Conservation (phyloP, 2,113 vertebrate genomes). For the Brachyhypopomus occidentalis region DNA sequence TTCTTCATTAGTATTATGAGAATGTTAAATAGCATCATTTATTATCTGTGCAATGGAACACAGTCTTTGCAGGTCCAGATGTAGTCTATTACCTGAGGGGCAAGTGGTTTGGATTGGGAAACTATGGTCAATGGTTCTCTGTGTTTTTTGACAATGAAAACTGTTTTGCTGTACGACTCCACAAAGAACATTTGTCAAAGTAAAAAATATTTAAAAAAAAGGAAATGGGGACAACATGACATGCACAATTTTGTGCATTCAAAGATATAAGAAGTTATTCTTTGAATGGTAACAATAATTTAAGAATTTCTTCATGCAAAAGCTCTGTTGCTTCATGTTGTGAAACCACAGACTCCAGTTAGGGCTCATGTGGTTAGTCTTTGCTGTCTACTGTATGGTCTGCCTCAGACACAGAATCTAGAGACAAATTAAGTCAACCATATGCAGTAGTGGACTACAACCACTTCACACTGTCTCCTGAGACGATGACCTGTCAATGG, state of each 20-base stretch:
- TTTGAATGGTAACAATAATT: background rate
- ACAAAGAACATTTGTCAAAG: background rate
- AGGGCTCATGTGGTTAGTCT: background rate
- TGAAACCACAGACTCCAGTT: background rate
- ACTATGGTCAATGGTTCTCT: background rate
- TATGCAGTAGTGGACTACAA: slow-evolving; percentile 12
- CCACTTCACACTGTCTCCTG: background rate
- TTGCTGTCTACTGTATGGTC: background rate
- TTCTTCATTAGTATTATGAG: slow-evolving; percentile 16
- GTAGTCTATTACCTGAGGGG: slow-evolving; percentile 29
- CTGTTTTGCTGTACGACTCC: background rate
- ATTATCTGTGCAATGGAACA: slow-evolving; percentile 34
- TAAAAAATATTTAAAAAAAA: too few relatives aligned
- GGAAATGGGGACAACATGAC: too few relatives aligned
- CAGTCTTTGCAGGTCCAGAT: slow-evolving; percentile 31
- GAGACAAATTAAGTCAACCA: slow-evolving; percentile 19
- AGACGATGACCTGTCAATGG: too few relatives aligned
- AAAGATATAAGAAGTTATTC: too few relatives aligned
- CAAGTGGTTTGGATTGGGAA: background rate
- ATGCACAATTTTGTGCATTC: too few relatives aligned
- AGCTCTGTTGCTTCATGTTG: slow-evolving; percentile 5
- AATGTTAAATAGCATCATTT: too few relatives aligned
- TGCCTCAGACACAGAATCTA: background rate
- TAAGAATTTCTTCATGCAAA: slow-evolving; percentile 21
- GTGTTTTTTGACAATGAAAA: background rate